Conservation (phyloP, 2,888 invertebrate genomes). For the Ypsolopha sequella region DNA sequence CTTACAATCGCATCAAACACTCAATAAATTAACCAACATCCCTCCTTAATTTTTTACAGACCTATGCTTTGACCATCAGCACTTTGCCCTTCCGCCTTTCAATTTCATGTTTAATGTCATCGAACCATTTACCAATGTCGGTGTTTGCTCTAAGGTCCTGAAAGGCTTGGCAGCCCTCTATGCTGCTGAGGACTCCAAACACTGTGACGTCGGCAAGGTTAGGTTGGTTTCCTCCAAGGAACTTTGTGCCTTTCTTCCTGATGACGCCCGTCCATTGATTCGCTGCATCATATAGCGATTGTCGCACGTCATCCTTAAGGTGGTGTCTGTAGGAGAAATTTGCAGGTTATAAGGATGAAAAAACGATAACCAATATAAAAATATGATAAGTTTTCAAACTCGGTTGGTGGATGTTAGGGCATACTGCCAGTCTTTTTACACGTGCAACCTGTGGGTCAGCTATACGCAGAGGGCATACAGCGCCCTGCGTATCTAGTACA, state of each 20-base stretch:
- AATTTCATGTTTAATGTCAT: conserved; percentile 76
- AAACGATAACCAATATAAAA: neutral
- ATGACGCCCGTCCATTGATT: conserved; percentile 83
- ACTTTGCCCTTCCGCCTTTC: conserved; percentile 69
- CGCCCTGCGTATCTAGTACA: too few species aligned
- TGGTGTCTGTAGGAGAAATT: conserved; percentile 72
- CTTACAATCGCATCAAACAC: too few species aligned
- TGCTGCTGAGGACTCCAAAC: conserved; percentile 90
- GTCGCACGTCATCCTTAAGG: conserved; percentile 88
- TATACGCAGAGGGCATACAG: too few species aligned
- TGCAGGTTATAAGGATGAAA: neutral
- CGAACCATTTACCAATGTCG: conserved; percentile 83
- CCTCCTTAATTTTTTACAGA: neutral
- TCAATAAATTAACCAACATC: too few species aligned
- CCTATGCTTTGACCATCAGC: conserved; percentile 18
- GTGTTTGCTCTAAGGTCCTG: conserved; percentile 82
- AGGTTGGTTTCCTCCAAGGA: conserved; percentile 89
- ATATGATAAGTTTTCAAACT: neutral
- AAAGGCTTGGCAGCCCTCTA: conserved; percentile 94
- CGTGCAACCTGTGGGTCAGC: too few species aligned
- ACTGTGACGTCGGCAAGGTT: conserved; percentile 94
- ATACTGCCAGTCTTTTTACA: too few species aligned
- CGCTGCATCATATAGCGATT: conserved; percentile 91
- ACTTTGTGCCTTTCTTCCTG: conserved; percentile 76
- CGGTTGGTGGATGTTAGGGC: too few species aligned